Evolutionary conservation across 2,797 vertebrate species (phyloP).

Genomic region (Monodelphis domestica): DNA sequence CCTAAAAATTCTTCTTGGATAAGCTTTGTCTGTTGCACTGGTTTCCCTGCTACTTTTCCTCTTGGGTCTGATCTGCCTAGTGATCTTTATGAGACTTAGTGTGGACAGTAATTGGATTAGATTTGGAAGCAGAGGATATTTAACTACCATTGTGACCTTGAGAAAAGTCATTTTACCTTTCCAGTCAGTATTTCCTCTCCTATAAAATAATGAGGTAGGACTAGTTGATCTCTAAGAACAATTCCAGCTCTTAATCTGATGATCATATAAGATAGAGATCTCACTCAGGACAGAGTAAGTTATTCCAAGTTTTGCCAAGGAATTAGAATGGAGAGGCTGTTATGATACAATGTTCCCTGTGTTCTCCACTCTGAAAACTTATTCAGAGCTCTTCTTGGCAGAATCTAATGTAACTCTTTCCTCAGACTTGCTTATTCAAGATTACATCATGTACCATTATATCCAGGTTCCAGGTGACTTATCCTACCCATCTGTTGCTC

Average conservation of each 20-base stretch:
- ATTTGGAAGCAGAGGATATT: neutral
- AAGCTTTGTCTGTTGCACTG: neutral
- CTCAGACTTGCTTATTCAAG: conserved; percentile 63
- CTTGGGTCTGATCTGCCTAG: neutral
- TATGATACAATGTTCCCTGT: neutral
- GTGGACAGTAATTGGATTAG: neutral
- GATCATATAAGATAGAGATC: neutral
- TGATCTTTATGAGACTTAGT: neutral
- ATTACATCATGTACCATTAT: conserved; percentile 71
- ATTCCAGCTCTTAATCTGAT: neutral
- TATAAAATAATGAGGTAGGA: neutral
- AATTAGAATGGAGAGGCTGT: neutral
- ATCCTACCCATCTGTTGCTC: conserved; percentile 61
- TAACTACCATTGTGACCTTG: neutral
- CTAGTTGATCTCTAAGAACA: neutral
- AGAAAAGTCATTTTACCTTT: neutral
- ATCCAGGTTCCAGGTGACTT: conserved; percentile 59
- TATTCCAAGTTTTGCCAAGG: conserved; percentile 26
- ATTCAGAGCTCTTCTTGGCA: conserved; percentile 37
- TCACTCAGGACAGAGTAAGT: neutral
- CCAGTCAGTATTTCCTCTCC: neutral
- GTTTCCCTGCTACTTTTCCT: neutral
- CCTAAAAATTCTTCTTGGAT: neutral
- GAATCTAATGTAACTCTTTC: conserved; percentile 33
- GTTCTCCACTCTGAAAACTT: conserved; percentile 47